Evolutionary conservation across 1,140 invertebrate species (phyloP).

Genomic region (Fopius arisanus): DNA sequence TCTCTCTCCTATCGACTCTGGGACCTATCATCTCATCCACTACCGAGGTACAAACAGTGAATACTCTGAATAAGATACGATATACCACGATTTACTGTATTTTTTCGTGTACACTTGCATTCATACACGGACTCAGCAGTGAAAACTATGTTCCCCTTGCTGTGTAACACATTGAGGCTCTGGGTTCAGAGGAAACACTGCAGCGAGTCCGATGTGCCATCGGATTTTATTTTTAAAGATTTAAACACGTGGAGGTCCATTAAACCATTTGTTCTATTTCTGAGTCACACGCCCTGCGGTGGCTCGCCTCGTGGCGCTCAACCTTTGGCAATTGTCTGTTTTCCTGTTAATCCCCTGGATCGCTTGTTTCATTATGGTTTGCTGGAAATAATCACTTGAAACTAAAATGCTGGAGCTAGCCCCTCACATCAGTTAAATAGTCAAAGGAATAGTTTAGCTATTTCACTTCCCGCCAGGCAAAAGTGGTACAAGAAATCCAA

Average conservation of each 20-base stretch:
- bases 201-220: slow-evolving; percentile 49
- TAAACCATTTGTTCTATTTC: neutral
- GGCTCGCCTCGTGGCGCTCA: neutral
- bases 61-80: neutral
- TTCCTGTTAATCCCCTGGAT: neutral
- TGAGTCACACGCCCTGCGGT: neutral
- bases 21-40: slow-evolving; percentile 42
- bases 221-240: neutral
- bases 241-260: neutral
- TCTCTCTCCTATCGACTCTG: slow-evolving; percentile 65
- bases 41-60: neutral
- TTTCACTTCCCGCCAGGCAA: neutral
- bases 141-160: slow-evolving; percentile 61
- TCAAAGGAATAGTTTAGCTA: neutral
- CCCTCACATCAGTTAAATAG: neutral
- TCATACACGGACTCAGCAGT: slow-evolving; percentile 57
- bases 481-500: neutral
- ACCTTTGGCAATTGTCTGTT: neutral
- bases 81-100: neutral
- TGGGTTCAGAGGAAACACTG: slow-evolving; percentile 63
- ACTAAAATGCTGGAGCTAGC: neutral
- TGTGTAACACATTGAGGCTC: slow-evolving; percentile 50
- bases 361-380: neutral
- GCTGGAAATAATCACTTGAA: neutral
- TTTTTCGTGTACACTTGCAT: neutral